These are phyloP conservation scores for Theretra japonica DNA, from an alignment of 2,888 invertebrate genomes.

Conservation along the genomic window DNA sequence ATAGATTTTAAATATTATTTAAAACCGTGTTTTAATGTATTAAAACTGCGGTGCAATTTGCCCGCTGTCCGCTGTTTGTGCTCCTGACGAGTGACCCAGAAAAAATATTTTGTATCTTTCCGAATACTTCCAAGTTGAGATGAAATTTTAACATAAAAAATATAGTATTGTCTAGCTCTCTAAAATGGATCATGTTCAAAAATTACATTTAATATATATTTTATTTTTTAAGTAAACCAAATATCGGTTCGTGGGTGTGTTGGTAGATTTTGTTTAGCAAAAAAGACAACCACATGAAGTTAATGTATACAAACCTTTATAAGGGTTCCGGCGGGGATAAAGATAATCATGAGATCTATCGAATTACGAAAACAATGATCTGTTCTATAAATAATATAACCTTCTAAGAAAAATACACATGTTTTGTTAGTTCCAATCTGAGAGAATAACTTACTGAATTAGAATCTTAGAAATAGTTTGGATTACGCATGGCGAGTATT, in stretches of 20 bases:
- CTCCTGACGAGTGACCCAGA: conserved; percentile 39
- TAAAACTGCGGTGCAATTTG: conserved; percentile 71
- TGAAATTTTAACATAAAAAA: background rate
- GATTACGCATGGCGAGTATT: conserved; percentile 12
- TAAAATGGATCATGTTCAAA: background rate
- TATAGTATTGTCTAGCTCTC: background rate
- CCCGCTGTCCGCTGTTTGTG: conserved; percentile 45
- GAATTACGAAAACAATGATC: conserved; percentile 12
- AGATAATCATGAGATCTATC: conserved; percentile 3
- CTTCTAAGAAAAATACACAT: conserved; percentile 9
- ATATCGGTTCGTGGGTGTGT: too few relatives aligned
- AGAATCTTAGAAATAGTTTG: conserved; percentile 16
- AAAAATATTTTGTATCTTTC: conserved; percentile 38
- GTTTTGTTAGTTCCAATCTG: conserved; percentile 20
- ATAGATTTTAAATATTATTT: conserved; percentile 50
- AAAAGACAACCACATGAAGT: background rate
- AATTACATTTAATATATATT: too few relatives aligned
- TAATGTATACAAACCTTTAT: background rate
- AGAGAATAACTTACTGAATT: conserved; percentile 12
- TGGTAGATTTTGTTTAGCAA: too few relatives aligned
- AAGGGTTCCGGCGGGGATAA: background rate
- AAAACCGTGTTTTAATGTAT: conserved; percentile 74
- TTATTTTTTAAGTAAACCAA: too few relatives aligned
- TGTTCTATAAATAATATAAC: conserved; percentile 4
- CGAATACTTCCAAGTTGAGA: background rate